Base-by-base conservation (phyloP, 2,888 invertebrate genomes). In the Lasioglossum calceatum region DNA sequence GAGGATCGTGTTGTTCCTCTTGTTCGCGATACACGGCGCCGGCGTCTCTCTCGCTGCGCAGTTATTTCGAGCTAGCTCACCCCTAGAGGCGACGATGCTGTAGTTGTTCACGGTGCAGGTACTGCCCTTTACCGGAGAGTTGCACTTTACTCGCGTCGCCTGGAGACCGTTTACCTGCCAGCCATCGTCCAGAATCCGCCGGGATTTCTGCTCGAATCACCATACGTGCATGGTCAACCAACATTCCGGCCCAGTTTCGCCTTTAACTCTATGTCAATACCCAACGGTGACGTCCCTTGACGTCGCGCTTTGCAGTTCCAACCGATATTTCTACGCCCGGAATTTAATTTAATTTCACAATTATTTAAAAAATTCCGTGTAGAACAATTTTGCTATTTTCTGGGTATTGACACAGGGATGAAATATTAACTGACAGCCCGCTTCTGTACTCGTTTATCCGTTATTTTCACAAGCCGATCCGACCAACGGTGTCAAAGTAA, bases 11-110 rank as follows among this genome's bases (percentile, higher is more conserved):
- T 77, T 80, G 76, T 75, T 76, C 77, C 82, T 88, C 81, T 87
- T 87, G 50, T 81, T 79, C 74, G 86, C 71, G 86, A 81, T 70
- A 70, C 77, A 42, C 82, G 85, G 87, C 54, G 90, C 85, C 84
- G 92, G 87, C 70, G 91, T 92, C 83, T 93, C 93, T 80, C 90
- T 91, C 42, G 91, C 84, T 77, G 89, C 79, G 81, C 92, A 92
- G 88, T 90, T 92, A 89, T 91, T 92, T 91, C 94, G 90, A 87
- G 93, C 90, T 47, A 93, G 89, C 86, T 94, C 93, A 14, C 93
- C 92, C 58, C 92, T 92, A 36, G 94, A 93, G 23, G 93, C 93
- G 78, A 92, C 92, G 88, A 94, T 91, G 76, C 91, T 93, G 89
- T 91, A 93, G 88, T 93, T 93, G 87, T 73, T 91, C 74, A 89